Base-by-base conservation (phyloP, 2,888 invertebrate species). In the Nycteola revayana region DNA sequence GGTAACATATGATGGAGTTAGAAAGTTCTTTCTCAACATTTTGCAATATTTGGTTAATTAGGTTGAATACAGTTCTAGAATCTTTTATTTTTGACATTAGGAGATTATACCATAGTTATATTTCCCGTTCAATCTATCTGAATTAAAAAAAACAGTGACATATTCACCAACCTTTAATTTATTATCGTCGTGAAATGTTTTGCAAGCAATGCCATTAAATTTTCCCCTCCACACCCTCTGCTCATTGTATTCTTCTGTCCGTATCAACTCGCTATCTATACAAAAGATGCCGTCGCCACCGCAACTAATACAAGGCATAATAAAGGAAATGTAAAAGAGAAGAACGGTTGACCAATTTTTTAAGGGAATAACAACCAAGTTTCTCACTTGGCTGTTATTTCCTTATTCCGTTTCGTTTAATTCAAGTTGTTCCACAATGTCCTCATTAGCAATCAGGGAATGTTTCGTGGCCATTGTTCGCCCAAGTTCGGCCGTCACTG, bases 371-470 rank as follows among this genome's bases (percentile, higher is more conserved):
- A n/a, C n/a, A n/a, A n/a, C n/a, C n/a, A n/a, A n/a, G n/a, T n/a
- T n/a, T n/a, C n/a, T n/a, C n/a, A 64, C 54, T 68, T 68, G 36
- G 47, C 47, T 49, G 51, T 58, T 48, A 56, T 59, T 61, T 68
- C 61, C 67, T 76, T 71, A 68, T 75, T 74, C 72, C 71, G 69
- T 74, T 69, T 68, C 63, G 73, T 69, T 73, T 67, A 72, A 73
- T 75, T 70, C 74, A 70, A 78, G 68, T 75, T 75, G 71, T 70
- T 69, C 74, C 69, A 76, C 76, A 80, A 80, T 79, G 77, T 77
- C 68, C 82, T 85, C 81, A 84, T 85, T 85, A 83, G 80, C 82
- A 84, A 83, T 84, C 81, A 76, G 69, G 60, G 73, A 80, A 75
- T 84, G 79, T 81, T 80, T 71, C 75, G 75, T 65, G 72, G 64